Base-by-base conservation (phyloP, 2,888 invertebrate species). In the Alviniconcha strummeri region DNA sequence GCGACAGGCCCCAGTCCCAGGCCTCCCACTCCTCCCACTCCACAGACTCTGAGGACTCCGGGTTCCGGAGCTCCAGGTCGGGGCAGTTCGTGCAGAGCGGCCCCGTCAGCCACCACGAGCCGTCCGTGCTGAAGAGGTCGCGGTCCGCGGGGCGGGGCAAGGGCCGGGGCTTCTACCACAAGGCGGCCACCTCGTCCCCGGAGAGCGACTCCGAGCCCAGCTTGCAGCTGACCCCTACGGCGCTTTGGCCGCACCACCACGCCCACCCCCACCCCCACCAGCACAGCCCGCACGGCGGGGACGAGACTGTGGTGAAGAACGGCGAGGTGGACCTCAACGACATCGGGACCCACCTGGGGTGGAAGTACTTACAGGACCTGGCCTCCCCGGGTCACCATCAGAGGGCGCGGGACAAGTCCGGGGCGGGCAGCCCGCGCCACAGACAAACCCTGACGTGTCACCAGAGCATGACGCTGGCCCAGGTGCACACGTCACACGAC, bases 1-100 rank as follows among this genome's bases (percentile, higher is more conserved):
- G 88, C 82, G 86, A 89, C 77, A 84, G 91, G 56, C 91, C 91
- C 17, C 88, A 90, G 85, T 91, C 91, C n/a, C 91, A 90, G 85
- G 90, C 91, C 5, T 90, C 86, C 3, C 85, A 85, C 54, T 85
- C 85, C 60, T 86, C 86, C 60, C 80, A 80, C n/a, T 87, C 91
- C 56, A 90, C 91, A 78, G 91, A 91, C 83, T 91, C 91, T 4
- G 91, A 91, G 85, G 91, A 91, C 85, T 91, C 91, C 0, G 91
- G 91, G 56, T 91, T 91, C 85, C 88, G 90, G 19, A 91, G 91
- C 87, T 91, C 91, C 5, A 85, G 90, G 76, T 91, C 80, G 8
- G 83, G 60, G 17, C 78, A 67, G 64, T 52, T 55, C 36, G 72
- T n/a, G 54, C 75, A 67, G 19, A 67, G 19, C 13, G 36, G 55